Evolutionary conservation across 2,113 vertebrate genomes (phyloP).

Genomic region (Petrocephalus zakoni): DNA sequence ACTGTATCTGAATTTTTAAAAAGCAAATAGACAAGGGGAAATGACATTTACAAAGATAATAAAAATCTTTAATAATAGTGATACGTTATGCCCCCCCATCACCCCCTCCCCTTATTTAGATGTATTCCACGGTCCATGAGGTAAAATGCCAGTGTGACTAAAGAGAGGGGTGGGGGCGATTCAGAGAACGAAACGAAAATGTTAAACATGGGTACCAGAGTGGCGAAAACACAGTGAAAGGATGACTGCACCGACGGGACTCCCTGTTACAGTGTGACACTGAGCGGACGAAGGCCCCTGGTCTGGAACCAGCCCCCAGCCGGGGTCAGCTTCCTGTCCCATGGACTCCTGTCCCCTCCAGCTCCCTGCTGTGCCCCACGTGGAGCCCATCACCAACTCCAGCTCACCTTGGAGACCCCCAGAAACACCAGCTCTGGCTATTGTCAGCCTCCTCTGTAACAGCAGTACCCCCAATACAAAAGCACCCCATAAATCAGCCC

Average conservation of each 20-base stretch:
- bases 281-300: slow-evolving; percentile 4
- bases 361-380: slow-evolving; percentile 93
- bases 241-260: background rate
- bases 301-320: slow-evolving; percentile 72
- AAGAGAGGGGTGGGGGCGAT: background rate
- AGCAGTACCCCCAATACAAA: background rate
- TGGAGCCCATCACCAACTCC: background rate
- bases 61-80: no score
- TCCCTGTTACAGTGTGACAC: background rate
- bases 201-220: background rate
- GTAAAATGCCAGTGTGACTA: background rate
- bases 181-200: background rate
- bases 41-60: background rate
- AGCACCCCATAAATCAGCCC: background rate
- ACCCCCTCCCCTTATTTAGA: background rate
- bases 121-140: background rate
- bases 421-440: background rate
- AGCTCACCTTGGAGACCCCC: background rate
- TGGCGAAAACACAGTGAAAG: background rate
- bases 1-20: no score
- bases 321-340: slow-evolving; percentile 95
- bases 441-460: background rate
- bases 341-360: slow-evolving; percentile 88
- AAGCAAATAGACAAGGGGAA: background rate
- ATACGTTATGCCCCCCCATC: no score